Evolutionary conservation across 2,888 invertebrate species (phyloP), one percentile per base, ranked within the genome.

Genomic region (Tinea semifulvella): DNA sequence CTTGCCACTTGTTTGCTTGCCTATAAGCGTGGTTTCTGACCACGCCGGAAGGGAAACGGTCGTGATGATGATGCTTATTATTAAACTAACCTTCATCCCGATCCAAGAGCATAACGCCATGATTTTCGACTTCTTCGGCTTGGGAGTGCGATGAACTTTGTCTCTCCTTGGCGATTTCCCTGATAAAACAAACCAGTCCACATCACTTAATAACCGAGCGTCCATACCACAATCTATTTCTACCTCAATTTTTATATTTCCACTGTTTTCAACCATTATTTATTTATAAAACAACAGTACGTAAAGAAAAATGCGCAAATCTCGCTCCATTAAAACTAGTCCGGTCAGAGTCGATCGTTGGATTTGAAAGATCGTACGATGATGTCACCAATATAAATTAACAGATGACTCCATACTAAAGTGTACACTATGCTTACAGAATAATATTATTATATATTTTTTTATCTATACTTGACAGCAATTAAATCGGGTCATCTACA

Each of bases 101-200:
- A 80, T 69, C 80, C 79, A 79, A 8, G 73, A 54, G 49, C 76
- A 79, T 10, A 80, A 54, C 47, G 77, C 79, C 49, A 74, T 56
- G 27, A 80, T 56, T 45, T 54, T 65, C 70, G 74, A 74, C 47
- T 68, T 55, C 46, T 63, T 72, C 1, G 68, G 49, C 45, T 66
- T 71, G 43, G 51, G 56, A 25, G 53, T 61, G 3, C 75, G 62
- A 40, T 56, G 48, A 35, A 46, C 59, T 47, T 58, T 67, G 20
- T 76, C 77, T 50, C 61, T 70, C 20, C 69, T 56, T 11, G 72
- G 69, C 2, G 72, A 69, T 11, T 63, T 70, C 53, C 68, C 79
- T 77, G 75, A 61, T 27, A 75, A 67, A 54, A 68, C 56, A 56
- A 75, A 72, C 73, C 72, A 76, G 48, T 75, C 70, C 51, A 73